phyloP scores from a whole-genome alignment of 2,888 invertebrate species.

The Synergus japonicus region DNA sequence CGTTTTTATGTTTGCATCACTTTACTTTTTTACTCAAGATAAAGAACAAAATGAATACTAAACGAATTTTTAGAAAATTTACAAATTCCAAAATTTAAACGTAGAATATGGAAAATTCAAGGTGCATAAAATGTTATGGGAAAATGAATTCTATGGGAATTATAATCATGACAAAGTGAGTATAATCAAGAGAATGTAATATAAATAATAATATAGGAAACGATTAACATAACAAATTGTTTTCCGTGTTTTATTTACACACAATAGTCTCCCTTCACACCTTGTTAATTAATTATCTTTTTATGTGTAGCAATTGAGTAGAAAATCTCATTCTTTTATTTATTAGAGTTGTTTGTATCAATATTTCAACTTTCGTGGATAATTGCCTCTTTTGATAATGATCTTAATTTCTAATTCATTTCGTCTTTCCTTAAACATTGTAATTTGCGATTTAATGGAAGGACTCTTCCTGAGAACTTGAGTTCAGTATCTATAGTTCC shows the following conservation, averaged over 20 bases:
- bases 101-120: too few relatives aligned
- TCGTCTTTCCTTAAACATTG: slow-evolving; percentile 20
- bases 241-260: background rate
- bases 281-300: background rate
- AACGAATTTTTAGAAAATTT: background rate
- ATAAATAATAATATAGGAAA: background rate
- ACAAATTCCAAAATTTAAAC: background rate
- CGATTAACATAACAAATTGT: background rate
- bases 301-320: too few relatives aligned
- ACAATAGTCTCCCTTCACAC: background rate
- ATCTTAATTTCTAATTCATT: slow-evolving; percentile 12
- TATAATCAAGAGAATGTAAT: background rate
- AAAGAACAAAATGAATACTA: background rate
- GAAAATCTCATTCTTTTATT: background rate
- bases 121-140: background rate
- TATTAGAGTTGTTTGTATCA: background rate
- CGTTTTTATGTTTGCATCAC: slow-evolving; percentile 4
- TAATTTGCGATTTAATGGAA: background rate
- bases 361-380: background rate
- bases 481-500: slow-evolving; percentile 40
- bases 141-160: background rate
- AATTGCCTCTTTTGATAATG: slow-evolving; percentile 8
- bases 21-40: background rate
- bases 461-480: background rate
- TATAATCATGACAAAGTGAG: background rate